Evolutionary conservation across 2,888 invertebrate genomes (phyloP).

Genomic region (Xanthorhoe designata): DNA sequence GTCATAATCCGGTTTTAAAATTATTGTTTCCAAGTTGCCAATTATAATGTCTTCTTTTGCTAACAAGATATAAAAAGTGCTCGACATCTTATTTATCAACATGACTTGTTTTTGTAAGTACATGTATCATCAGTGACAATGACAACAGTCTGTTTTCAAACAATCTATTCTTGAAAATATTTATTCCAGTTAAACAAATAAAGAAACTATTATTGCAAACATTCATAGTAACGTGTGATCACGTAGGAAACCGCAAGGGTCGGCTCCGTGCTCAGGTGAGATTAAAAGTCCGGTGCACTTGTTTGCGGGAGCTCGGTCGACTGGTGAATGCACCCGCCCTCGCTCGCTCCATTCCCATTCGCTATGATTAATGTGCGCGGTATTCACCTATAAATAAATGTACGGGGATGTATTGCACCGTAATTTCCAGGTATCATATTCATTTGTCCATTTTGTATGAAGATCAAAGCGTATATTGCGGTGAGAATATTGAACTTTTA

Average conservation of each 20-base stretch:
- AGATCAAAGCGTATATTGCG: constrained; percentile 58
- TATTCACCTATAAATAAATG: constrained; percentile 69
- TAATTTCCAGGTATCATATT: constrained; percentile 69
- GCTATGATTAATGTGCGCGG: constrained; percentile 74
- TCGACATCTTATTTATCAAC: no score
- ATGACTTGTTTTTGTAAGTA: no score
- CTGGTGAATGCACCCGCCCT: constrained; percentile 68
- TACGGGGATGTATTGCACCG: constrained; percentile 63
- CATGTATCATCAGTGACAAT: no score
- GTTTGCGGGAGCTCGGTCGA: constrained; percentile 64
- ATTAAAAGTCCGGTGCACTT: constrained; percentile 79
- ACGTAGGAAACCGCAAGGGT: constrained; percentile 56
- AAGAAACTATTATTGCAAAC: constrained; percentile 23
- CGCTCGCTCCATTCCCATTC: constrained; percentile 59
- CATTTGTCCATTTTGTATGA: constrained; percentile 65
- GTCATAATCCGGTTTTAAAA: no score
- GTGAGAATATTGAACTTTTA: constrained; percentile 23
- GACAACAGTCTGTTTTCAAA: no score
- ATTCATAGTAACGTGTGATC: constrained; percentile 52
- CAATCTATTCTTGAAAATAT: no score
- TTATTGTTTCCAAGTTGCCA: no score
- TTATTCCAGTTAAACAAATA: not conserved
- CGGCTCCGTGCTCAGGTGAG: constrained; percentile 65
- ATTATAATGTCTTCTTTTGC: no score
- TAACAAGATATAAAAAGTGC: no score